These are phyloP conservation scores for Falco punctatus DNA, from an alignment of 2,113 vertebrate genomes.

Conservation along the genomic window DNA sequence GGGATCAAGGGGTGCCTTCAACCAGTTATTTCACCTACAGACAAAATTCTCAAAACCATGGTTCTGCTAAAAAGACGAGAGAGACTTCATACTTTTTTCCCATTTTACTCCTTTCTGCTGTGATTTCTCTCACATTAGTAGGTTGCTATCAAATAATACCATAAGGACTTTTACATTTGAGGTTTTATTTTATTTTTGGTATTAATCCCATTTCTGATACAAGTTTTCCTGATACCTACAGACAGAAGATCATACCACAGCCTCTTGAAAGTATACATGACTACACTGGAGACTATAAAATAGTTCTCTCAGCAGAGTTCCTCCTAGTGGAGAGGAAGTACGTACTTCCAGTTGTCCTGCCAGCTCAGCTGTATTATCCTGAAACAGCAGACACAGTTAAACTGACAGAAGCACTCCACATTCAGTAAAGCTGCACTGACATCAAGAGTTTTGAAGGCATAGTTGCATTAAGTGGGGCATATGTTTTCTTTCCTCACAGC, in stretches of 20 bases:
- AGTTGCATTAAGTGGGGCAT: neutral
- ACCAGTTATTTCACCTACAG: neutral
- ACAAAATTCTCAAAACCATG: neutral
- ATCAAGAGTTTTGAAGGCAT: neutral
- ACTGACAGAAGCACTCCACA: rapidly evolving
- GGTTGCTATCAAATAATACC: neutral
- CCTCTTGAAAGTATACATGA: neutral
- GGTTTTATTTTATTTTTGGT: neutral
- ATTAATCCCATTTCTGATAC: neutral
- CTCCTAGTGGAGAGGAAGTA: neutral
- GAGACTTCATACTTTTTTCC: neutral
- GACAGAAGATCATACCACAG: neutral
- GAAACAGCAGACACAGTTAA: neutral
- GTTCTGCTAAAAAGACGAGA: neutral
- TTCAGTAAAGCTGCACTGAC: neutral
- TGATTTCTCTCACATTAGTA: neutral
- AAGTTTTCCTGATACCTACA: neutral
- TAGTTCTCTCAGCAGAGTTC: neutral
- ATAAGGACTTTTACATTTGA: neutral
- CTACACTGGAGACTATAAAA: neutral
- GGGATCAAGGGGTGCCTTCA: neutral
- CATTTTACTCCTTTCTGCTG: neutral
- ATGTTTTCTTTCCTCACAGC: neutral
- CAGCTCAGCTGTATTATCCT: neutral
- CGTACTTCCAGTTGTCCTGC: rapidly evolving